Percentiles rank a stretch among this genome's conserved stretches.
Conservation (phyloP, 2,113 vertebrate species). For the Halcyon malimbica region DNA sequence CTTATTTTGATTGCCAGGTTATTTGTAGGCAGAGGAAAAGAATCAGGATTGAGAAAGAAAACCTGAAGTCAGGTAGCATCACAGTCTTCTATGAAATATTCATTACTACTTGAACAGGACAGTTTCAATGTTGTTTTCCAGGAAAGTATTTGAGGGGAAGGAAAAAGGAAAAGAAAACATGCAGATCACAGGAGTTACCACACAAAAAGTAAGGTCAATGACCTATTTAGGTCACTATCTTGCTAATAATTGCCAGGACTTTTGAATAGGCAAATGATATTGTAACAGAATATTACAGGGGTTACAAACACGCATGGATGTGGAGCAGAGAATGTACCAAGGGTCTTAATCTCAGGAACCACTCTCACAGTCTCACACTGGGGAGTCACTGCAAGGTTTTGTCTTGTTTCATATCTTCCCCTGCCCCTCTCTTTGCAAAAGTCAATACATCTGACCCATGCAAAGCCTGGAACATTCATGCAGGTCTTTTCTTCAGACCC, state of each 20-base stretch:
- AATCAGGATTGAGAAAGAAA: not conserved
- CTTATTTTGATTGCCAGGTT: constrained; percentile 10
- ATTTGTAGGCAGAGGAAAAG: not conserved
- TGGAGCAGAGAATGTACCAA: rapidly evolving
- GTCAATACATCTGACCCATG: not conserved
- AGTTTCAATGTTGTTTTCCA: not conserved
- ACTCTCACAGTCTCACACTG: rapidly evolving
- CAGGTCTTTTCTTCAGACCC: not conserved
- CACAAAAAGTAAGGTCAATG: not conserved
- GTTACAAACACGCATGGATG: not conserved
- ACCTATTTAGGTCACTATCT: not conserved
- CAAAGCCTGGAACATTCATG: not conserved
- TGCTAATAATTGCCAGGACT: rapidly evolving
- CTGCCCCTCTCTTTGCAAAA: not conserved
- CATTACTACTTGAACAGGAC: not conserved
- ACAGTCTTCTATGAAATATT: not conserved
- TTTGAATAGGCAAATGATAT: not conserved
- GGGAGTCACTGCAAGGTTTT: not conserved
- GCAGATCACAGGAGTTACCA: not conserved
- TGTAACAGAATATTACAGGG: not conserved
- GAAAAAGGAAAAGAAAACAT: not conserved
- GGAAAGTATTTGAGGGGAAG: not conserved
- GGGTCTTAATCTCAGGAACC: not conserved
- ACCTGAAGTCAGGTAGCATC: not conserved
- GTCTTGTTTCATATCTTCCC: not conserved